phyloP scores from a whole-genome alignment of 2,113 vertebrate genomes.

The Tragelaphus imberbis region DNA sequence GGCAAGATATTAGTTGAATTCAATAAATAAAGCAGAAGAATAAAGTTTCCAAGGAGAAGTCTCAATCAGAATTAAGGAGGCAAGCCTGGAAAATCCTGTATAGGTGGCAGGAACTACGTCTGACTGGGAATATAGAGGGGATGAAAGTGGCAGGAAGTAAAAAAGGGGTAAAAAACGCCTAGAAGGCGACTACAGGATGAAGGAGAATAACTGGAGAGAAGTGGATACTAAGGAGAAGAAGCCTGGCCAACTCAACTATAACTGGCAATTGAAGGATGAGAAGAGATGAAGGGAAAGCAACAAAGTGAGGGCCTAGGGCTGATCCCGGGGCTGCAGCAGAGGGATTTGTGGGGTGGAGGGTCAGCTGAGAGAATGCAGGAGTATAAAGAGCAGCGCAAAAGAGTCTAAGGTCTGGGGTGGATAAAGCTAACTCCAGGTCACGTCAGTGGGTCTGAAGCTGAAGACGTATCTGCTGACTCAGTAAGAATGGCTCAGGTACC shows the following conservation, averaged over 20 bases:
- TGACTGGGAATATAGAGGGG: not conserved
- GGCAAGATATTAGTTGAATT: not conserved
- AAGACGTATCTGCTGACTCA: not conserved
- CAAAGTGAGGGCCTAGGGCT: not conserved
- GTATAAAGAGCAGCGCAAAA: not conserved
- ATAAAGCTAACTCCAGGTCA: not conserved
- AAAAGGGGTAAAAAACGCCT: not conserved
- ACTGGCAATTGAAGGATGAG: not conserved
- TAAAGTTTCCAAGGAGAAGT: not conserved
- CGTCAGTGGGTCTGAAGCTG: not conserved
- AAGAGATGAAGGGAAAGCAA: not conserved
- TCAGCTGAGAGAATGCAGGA: not conserved
- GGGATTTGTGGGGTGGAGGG: rapidly evolving
- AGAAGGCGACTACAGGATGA: rapidly evolving
- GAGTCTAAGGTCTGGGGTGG: not conserved
- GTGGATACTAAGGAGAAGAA: not conserved
- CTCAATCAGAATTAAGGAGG: slow-evolving; percentile 3
- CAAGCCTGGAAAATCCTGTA: not conserved
- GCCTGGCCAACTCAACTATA: not conserved
- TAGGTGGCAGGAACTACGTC: not conserved
- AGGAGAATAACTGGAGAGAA: not conserved
- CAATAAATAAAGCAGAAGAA: not conserved
- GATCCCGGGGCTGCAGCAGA: not conserved
- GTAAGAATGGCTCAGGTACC: not conserved
- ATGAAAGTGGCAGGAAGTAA: not conserved